Evolutionary conservation across 2,888 invertebrate species (phyloP).

Genomic region (Malachius bipustulatus): DNA sequence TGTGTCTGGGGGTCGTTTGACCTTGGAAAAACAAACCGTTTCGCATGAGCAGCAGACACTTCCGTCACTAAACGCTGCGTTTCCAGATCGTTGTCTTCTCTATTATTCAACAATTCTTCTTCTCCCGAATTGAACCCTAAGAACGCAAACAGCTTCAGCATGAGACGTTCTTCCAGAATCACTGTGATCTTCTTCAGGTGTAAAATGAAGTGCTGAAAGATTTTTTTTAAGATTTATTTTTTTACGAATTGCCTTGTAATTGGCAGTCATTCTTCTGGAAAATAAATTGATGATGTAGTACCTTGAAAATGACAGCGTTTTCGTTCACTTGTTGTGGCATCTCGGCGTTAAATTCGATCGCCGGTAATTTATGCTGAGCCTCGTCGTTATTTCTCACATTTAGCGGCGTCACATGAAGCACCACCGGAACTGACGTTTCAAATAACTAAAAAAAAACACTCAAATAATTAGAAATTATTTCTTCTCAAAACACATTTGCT

Average conservation of each 20-base stretch:
- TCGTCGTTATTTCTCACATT: conserved; percentile 39
- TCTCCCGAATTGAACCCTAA: conserved; percentile 41
- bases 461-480: not conserved
- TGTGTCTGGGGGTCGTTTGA: too few species aligned
- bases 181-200: conserved; percentile 73
- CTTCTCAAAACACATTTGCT: too few species aligned
- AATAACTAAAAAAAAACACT: conserved; percentile 48
- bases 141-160: conserved; percentile 59
- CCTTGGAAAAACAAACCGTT: conserved; percentile 64
- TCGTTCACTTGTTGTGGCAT: conserved; percentile 53
- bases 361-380: conserved; percentile 47
- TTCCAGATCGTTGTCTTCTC: conserved; percentile 69
- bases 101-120: conserved; percentile 40
- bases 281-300: too few species aligned
- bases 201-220: conserved; percentile 58
- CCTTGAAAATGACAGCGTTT: conserved; percentile 77
- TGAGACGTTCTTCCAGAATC: conserved; percentile 75
- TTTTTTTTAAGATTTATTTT: not conserved
- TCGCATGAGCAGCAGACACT: conserved; percentile 67
- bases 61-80: conserved; percentile 68
- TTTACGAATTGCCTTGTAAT: too few species aligned
- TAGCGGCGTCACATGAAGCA: conserved; percentile 57
- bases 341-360: conserved; percentile 69
- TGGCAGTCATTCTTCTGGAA: too few species aligned
- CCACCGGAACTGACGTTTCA: conserved; percentile 73